A percentile compares a stretch with the other conserved stretches of the same genome.
These are phyloP conservation scores for Equus przewalskii DNA, from an alignment of 2,113 vertebrate species.

Conservation along the genomic window DNA sequence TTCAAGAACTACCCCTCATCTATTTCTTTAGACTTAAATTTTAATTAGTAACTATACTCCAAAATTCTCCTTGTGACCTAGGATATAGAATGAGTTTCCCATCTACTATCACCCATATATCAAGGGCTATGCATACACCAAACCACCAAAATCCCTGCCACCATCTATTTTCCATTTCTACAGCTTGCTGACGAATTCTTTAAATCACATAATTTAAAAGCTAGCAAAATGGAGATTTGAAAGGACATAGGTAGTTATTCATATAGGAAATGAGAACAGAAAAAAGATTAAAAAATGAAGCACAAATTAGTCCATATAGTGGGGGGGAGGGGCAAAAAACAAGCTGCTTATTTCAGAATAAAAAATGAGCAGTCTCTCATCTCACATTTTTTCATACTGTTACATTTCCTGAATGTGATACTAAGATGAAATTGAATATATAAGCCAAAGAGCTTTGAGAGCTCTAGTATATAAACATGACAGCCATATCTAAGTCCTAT, in stretches of 20 bases:
- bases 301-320: constrained; percentile 7
- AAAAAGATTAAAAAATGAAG: neutral
- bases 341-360: constrained; percentile 14
- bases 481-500: constrained; percentile 2
- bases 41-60: constrained; percentile 41
- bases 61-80: constrained; percentile 32
- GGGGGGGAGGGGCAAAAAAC: neutral
- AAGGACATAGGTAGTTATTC: constrained; percentile 42
- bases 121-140: neutral
- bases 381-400: constrained; percentile 43
- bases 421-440: constrained; percentile 59
- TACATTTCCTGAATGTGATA: constrained; percentile 56
- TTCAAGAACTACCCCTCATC: neutral
- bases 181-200: neutral
- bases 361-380: neutral
- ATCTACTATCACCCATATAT: neutral
- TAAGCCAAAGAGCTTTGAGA: constrained; percentile 54
- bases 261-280: neutral
- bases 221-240: constrained; percentile 14
- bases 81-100: neutral
- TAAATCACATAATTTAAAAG: constrained; percentile 26
- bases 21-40: constrained; percentile 27
- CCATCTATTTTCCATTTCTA: constrained; percentile 14
- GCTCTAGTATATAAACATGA: no score
- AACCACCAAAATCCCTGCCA: neutral